Evolutionary conservation across 2,113 vertebrate species (phyloP), one percentile per base, ranked within the genome.

Genomic region (Cairina moschata): DNA sequence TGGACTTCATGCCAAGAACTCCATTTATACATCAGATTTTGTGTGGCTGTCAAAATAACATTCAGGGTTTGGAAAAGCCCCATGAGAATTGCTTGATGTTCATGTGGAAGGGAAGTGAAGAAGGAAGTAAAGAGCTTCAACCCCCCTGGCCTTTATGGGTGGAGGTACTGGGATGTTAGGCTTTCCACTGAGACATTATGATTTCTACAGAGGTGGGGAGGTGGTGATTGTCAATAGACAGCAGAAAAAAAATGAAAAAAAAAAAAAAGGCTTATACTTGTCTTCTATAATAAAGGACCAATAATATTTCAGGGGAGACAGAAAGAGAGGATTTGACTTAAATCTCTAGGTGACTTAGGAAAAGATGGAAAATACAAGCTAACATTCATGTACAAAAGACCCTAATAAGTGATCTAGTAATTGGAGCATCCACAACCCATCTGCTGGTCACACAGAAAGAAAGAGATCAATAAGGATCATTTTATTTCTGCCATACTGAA

Each of bases 1-100:
- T 6, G 72, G 76, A 86, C 32, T 60, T 63, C n/a, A 50, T 72
- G 73, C 80, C 60, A 95, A 88, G 46, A 92, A 52, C 56, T 92
- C 52, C 46, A 63, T 88, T 94, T 86, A 56, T 84, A 23, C 46
- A 88, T 83, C 91, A 92, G 46, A 78, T 63, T 78, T 77, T 86
- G 6, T 72, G 60, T 42, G 46, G 17, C 38, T 95, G 52, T 92
- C 80, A 78, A 78, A 94, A 84, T 56, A 88, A 34, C 25, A 36
- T 60, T 93, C 50, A 38, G 36, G 29, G 20, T 78, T 86, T 75
- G 65, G 80, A 91, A 81, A 94, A 78, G 18, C 7, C 29, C 32
- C 32, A 17, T 65, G 42, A 78, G 56, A 81, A 78, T 44, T 93
- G 7, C 32, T 60, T 69, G 17, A 34, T 88, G 50, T 26, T 81